Evolutionary conservation across 2,888 invertebrate genomes (phyloP).

Genomic region (Ennomos erosarius): DNA sequence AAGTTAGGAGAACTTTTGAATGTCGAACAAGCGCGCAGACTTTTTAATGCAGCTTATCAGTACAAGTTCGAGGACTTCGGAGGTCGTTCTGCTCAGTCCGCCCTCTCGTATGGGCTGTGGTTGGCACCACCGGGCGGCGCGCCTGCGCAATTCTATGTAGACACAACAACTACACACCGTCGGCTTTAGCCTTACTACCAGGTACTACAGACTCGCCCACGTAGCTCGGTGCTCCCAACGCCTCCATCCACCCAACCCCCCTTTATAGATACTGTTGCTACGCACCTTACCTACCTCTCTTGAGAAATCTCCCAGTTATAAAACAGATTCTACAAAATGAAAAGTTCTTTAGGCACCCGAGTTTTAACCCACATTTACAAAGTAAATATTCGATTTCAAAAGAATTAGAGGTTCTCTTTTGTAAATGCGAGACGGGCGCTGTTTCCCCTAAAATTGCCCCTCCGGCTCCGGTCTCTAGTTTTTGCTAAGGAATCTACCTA

Average conservation of each 20-base stretch:
- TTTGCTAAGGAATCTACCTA: constrained; percentile 9
- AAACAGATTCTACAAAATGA: constrained; percentile 57
- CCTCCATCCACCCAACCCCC: constrained; percentile 44
- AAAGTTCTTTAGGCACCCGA: constrained; percentile 35
- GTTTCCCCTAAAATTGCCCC: constrained; percentile 5
- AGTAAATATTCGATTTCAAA: constrained; percentile 17
- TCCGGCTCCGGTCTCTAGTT: constrained; percentile 7
- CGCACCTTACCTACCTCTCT: constrained; percentile 57
- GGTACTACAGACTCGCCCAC: constrained; percentile 85
- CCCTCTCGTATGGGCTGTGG: constrained; percentile 33
- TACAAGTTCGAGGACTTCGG: constrained; percentile 68
- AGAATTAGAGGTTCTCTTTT: constrained; percentile 1
- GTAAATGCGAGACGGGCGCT: constrained; percentile 3
- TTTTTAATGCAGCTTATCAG: constrained; percentile 52
- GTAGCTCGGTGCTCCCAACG: constrained; percentile 57
- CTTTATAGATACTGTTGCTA: constrained; percentile 60
- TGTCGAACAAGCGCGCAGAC: constrained; percentile 42
- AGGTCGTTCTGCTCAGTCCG: constrained; percentile 27
- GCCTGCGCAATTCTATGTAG: constrained; percentile 76
- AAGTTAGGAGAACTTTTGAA: constrained; percentile 31
- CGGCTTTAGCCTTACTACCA: constrained; percentile 75
- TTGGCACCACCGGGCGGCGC: constrained; percentile 45
- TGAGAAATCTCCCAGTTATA: constrained; percentile 45
- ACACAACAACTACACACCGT: constrained; percentile 79
- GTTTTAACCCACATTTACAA: constrained; percentile 17